phyloP scores from a whole-genome alignment of 2,888 invertebrate species.

The Mythimna impura region DNA sequence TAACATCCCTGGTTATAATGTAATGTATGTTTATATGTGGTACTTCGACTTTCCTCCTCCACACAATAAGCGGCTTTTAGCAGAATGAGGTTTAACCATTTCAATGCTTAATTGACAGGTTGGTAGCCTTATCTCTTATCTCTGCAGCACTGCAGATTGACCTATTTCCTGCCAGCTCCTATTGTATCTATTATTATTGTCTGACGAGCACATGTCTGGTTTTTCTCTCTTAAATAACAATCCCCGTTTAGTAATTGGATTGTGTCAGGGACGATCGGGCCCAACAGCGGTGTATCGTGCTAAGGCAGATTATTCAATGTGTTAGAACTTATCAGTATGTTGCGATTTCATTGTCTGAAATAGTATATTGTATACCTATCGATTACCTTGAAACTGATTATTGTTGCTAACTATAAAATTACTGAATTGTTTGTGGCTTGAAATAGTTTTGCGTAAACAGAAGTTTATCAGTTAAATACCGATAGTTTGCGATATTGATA shows the following conservation, averaged over 20 bases:
- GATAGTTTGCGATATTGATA: background rate
- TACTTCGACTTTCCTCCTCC: slow-evolving; percentile 30
- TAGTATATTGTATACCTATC: background rate
- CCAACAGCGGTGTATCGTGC: slow-evolving; percentile 55
- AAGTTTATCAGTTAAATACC: background rate
- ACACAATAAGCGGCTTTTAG: slow-evolving; percentile 50
- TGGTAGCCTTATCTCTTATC: slow-evolving; percentile 50
- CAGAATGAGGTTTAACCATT: slow-evolving; percentile 57
- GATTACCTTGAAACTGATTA: background rate
- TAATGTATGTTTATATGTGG: slow-evolving; percentile 19
- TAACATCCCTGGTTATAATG: background rate
- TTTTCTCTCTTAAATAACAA: slow-evolving; percentile 71
- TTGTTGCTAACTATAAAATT: slow-evolving; percentile 20
- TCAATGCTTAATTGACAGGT: slow-evolving; percentile 54
- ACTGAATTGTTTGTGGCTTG: slow-evolving; percentile 9
- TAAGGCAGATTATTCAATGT: slow-evolving; percentile 26
- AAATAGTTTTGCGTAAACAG: slow-evolving; percentile 4
- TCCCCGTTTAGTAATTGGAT: slow-evolving; percentile 78
- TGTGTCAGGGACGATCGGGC: slow-evolving; percentile 75
- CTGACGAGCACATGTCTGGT: slow-evolving; percentile 55
- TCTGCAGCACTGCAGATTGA: slow-evolving; percentile 40
- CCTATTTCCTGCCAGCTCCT: slow-evolving; percentile 49
- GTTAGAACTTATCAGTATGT: slow-evolving; percentile 14
- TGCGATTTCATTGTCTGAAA: slow-evolving; percentile 21
- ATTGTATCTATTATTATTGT: slow-evolving; percentile 46